Percentiles rank a stretch among this genome's conserved stretches.
Conservation (phyloP, 2,888 invertebrate species). For the Torymus texanus region DNA sequence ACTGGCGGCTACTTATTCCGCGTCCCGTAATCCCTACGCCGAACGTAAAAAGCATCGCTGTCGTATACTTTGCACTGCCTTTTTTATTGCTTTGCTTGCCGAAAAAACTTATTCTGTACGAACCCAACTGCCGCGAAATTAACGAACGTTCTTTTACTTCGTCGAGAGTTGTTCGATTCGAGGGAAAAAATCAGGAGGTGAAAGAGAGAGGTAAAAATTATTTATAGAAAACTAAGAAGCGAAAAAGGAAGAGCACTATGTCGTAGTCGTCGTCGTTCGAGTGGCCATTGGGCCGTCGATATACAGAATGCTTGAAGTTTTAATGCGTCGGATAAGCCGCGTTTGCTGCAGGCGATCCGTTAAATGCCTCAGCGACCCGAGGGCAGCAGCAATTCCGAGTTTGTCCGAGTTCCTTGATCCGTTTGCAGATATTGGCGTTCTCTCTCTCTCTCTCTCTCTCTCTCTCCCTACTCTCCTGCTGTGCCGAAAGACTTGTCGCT, state of each 20-base stretch:
- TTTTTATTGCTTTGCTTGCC: too few species aligned
- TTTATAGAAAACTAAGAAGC: too few species aligned
- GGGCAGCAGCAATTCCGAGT: constrained; percentile 63
- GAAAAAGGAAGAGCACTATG: too few species aligned
- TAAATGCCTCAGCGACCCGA: constrained; percentile 65
- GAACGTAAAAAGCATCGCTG: not conserved
- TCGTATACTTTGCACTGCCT: too few species aligned
- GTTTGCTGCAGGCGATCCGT: constrained; percentile 64
- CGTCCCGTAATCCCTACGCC: constrained; percentile 1
- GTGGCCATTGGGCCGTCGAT: constrained; percentile 33
- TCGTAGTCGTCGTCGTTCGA: too few species aligned
- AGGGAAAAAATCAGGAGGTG: too few species aligned
- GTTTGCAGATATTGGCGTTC: constrained; percentile 56
- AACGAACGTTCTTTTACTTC: too few species aligned
- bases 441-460: not conserved
- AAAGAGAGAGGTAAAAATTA: too few species aligned
- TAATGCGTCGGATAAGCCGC: constrained; percentile 58
- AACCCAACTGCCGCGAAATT: too few species aligned
- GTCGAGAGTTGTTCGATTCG: too few species aligned
- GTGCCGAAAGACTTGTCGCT: not conserved
- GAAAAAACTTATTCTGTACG: too few species aligned
- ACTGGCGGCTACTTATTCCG: not conserved
- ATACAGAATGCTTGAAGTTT: constrained; percentile 63
- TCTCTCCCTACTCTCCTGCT: not conserved
- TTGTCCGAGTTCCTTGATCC: constrained; percentile 63